Evolutionary conservation across 2,113 vertebrate genomes (phyloP).

Genomic region (Scomber colias): DNA sequence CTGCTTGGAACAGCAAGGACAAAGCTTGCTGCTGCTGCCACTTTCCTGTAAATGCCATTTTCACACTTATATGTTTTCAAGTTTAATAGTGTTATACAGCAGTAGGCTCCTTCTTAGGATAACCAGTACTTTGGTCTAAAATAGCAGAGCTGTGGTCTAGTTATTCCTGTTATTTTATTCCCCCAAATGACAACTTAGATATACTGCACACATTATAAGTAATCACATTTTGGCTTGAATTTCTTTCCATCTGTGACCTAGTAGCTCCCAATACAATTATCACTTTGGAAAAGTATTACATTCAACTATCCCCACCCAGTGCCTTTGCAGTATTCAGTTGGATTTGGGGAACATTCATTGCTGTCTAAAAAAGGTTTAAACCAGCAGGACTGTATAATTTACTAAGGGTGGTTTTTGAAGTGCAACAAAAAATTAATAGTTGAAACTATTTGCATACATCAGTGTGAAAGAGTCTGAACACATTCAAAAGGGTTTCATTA

Average conservation of each 20-base stretch:
- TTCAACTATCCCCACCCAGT: too few relatives aligned
- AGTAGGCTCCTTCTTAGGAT: not conserved
- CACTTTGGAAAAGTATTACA: not conserved
- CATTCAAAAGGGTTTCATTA: not conserved
- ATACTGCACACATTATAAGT: not conserved
- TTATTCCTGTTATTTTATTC: not conserved
- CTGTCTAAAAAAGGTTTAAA: not conserved
- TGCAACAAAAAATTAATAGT: not conserved
- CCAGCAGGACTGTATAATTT: not conserved
- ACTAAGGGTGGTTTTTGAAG: not conserved
- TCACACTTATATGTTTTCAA: not conserved
- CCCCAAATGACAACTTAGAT: not conserved
- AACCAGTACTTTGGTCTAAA: not conserved
- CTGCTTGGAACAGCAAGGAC: constrained; percentile 11
- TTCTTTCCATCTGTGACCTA: not conserved
- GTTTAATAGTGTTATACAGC: not conserved
- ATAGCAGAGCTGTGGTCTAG: not conserved
- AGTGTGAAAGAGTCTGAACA: not conserved
- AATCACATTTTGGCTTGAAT: not conserved
- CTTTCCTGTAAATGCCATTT: not conserved
- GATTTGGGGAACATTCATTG: not conserved
- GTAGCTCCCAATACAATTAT: not conserved
- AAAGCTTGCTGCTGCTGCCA: constrained; percentile 4
- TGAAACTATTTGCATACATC: not conserved
- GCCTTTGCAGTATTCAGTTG: not conserved